Conservation (phyloP, 2,113 vertebrate genomes). For the Ammospiza nelsoni region DNA sequence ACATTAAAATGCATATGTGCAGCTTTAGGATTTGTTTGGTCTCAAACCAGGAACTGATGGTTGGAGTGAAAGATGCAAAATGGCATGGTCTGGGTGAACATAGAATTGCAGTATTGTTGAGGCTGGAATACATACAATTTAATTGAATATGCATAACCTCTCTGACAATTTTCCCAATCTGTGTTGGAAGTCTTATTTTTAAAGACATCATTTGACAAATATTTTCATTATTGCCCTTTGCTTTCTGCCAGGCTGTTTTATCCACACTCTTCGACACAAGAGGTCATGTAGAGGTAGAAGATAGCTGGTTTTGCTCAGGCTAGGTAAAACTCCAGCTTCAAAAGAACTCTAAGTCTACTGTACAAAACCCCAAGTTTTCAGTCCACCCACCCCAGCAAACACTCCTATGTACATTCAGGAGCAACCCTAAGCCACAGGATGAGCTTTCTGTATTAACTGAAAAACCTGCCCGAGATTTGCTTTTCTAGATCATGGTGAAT, state of each 20-base stretch:
- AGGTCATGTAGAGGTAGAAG: not conserved
- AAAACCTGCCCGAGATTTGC: not conserved
- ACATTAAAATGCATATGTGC: constrained; percentile 39
- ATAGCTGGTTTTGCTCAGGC: not conserved
- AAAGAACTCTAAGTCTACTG: not conserved
- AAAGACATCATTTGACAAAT: not conserved
- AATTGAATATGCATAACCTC: not conserved
- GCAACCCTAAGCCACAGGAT: not conserved
- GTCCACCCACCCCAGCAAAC: not conserved
- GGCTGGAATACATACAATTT: not conserved
- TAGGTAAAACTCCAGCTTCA: not conserved
- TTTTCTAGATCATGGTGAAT: not conserved
- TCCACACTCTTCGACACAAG: not conserved
- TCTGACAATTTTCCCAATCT: not conserved
- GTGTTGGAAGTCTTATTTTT: not conserved
- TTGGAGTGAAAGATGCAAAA: not conserved
- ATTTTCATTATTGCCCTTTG: not conserved
- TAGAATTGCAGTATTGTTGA: not conserved
- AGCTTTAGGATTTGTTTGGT: constrained; percentile 15
- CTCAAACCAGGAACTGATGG: not conserved
- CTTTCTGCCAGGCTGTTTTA: not conserved
- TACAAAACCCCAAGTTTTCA: not conserved
- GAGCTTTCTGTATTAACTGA: not conserved
- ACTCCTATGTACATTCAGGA: rapidly evolving
- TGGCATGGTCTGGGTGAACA: not conserved